These are phyloP conservation scores for Drosophila ironensis DNA, from an alignment of 1,140 invertebrate species.

Conservation along the genomic window DNA sequence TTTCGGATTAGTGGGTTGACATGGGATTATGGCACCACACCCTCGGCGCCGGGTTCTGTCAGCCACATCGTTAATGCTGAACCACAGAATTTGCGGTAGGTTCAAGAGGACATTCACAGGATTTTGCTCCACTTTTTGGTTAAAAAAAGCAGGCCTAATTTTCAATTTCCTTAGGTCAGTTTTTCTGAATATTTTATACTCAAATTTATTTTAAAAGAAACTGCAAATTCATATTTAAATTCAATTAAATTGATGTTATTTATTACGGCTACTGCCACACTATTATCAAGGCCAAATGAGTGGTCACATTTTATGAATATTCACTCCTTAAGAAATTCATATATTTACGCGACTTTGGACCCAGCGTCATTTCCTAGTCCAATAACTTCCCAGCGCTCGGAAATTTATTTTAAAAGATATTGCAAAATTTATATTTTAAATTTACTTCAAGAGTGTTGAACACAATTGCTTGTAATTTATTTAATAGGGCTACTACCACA, in stretches of 20 bases:
- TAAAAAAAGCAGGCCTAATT: background rate
- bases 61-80: conserved; percentile 8
- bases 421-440: too few species aligned
- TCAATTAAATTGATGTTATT: too few species aligned
- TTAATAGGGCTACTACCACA: too few species aligned
- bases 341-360: background rate
- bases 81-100: background rate
- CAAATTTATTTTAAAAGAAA: too few species aligned
- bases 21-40: background rate
- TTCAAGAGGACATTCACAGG: background rate
- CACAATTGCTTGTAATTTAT: too few species aligned
- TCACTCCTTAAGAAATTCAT: background rate
- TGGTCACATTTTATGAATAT: conserved; percentile 1
- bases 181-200: too few species aligned
- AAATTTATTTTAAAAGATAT: too few species aligned
- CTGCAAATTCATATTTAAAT: too few species aligned
- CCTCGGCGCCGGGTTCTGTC: background rate
- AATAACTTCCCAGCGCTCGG: background rate
- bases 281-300: too few species aligned
- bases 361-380: background rate
- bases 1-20: conserved; percentile 1
- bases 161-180: too few species aligned
- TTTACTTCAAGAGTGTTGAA: too few species aligned
- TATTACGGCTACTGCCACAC: too few species aligned
- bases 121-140: background rate